These are phyloP conservation scores for Galagoides demidoff DNA, from an alignment of 2,797 vertebrate genomes.

Conservation along the genomic window DNA sequence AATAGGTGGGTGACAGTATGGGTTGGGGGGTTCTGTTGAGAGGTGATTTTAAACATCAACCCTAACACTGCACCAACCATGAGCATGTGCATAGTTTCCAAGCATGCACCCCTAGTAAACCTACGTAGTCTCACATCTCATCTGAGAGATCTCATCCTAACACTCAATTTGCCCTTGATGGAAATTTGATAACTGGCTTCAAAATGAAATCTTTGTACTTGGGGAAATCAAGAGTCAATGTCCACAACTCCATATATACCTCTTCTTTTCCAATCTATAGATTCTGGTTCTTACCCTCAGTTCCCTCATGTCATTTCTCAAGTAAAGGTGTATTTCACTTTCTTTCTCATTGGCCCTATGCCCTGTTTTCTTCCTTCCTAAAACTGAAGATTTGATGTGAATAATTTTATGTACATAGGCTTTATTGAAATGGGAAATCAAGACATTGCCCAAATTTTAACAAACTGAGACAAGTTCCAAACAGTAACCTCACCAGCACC, in stretches of 20 bases:
- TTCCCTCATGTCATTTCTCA: neutral
- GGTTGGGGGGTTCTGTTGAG: neutral
- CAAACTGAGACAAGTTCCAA: neutral
- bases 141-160: neutral
- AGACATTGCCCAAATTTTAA: neutral
- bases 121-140: neutral
- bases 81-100: neutral
- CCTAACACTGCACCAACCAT: neutral
- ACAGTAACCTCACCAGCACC: neutral
- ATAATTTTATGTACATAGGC: neutral
- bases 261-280: neutral
- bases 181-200: neutral
- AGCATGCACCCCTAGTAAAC: neutral
- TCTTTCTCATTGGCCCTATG: neutral
- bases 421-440: constrained; percentile 10
- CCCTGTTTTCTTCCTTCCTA: neutral
- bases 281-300: neutral
- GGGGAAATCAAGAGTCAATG: neutral
- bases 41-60: neutral
- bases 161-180: neutral
- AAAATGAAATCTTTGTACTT: neutral
- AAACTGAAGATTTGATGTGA: neutral
- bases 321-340: neutral
- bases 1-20: too few relatives aligned
- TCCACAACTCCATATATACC: neutral